Conservation (phyloP, 2,888 invertebrate species). For the Chymomyza amoena region DNA sequence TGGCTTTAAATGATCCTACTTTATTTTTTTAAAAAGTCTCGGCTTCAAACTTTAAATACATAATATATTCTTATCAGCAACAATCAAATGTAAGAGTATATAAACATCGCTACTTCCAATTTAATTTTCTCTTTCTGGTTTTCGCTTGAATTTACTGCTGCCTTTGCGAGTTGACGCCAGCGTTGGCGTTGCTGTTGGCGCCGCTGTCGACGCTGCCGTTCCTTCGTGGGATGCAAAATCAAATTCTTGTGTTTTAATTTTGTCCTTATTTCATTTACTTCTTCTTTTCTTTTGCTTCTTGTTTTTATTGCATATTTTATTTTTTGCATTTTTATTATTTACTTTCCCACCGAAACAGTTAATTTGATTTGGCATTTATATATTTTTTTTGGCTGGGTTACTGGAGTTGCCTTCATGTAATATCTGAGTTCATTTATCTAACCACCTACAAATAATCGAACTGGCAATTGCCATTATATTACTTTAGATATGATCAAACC, state of each 20-base stretch:
- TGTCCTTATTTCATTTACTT: constrained; percentile 35
- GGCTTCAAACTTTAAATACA: too few species aligned
- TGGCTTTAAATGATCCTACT: too few species aligned
- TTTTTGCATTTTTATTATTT: constrained; percentile 12
- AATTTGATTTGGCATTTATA: background rate
- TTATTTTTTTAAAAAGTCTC: too few species aligned
- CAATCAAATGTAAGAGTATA: background rate
- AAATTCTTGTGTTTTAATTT: constrained; percentile 51
- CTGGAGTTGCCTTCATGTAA: background rate
- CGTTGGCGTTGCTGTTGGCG: constrained; percentile 13
- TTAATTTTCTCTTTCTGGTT: background rate
- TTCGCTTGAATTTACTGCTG: background rate
- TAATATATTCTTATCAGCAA: too few species aligned
- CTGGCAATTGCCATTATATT: background rate
- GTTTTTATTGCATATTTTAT: background rate
- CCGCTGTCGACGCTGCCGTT: constrained; percentile 24
- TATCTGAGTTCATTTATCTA: background rate
- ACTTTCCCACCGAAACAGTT: constrained; percentile 26
- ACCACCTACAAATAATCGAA: background rate
- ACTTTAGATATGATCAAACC: background rate
- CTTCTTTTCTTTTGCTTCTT: background rate
- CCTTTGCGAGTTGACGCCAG: constrained; percentile 9
- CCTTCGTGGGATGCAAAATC: constrained; percentile 60
- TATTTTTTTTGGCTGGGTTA: background rate
- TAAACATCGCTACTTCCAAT: background rate